Evolutionary conservation across 2,113 vertebrate species (phyloP).

Genomic region (Microtus montanus): DNA sequence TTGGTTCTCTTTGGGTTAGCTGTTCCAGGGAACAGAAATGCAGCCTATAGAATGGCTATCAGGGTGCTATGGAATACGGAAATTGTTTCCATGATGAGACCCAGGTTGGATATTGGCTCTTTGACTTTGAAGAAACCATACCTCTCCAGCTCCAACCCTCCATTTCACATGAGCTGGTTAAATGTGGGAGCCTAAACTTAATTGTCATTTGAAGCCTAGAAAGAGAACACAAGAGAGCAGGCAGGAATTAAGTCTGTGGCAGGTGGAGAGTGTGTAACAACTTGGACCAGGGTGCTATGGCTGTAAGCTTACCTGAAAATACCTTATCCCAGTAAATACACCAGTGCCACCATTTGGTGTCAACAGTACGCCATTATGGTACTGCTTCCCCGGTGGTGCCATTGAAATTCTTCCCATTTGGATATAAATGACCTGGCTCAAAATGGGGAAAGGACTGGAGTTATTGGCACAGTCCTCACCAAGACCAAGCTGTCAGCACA

Average conservation of each 20-base stretch:
- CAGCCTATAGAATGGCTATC: neutral
- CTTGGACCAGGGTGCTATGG: too few relatives aligned
- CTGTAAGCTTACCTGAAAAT: neutral
- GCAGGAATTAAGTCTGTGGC: neutral
- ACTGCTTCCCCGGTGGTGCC: too few relatives aligned
- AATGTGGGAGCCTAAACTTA: neutral
- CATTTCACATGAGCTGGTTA: neutral
- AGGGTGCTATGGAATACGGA: slow-evolving; percentile 39
- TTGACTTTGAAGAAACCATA: neutral
- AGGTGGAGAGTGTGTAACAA: neutral
- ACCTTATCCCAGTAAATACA: neutral
- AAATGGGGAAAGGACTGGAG: neutral
- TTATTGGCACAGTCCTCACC: neutral
- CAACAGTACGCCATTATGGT: too few relatives aligned
- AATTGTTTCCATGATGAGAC: slow-evolving; percentile 3
- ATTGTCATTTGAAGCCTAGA: neutral
- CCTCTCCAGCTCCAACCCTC: neutral
- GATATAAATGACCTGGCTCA: neutral
- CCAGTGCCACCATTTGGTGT: neutral
- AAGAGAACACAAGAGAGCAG: neutral
- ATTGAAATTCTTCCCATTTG: neutral
- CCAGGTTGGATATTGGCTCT: neutral
- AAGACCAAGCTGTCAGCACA: neutral
- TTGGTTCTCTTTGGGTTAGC: slow-evolving; percentile 32
- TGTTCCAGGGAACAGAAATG: neutral